These are phyloP conservation scores for Trichonephila inaurata DNA, from an alignment of 1,140 invertebrate species.

Conservation along the genomic window DNA sequence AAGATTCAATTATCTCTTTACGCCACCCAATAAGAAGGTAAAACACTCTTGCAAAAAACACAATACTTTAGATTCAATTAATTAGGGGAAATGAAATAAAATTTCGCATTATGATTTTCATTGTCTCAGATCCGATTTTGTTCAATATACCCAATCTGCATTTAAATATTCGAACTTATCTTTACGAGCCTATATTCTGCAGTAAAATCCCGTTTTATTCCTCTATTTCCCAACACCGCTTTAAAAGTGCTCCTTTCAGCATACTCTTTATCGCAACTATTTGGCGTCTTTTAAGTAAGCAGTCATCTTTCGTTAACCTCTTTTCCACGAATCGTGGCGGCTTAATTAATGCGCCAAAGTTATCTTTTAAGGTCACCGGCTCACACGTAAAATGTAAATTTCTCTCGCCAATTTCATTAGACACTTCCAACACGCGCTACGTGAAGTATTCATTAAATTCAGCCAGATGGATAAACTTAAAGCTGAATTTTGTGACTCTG, in stretches of 20 bases:
- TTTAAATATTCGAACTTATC: not conserved
- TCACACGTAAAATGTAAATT: not conserved
- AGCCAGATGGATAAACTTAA: not conserved
- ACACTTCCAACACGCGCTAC: not conserved
- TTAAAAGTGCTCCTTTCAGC: not conserved
- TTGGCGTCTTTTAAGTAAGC: not conserved
- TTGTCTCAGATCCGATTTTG: too few relatives aligned
- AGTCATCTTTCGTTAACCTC: not conserved
- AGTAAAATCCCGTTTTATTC: not conserved
- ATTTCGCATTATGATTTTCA: too few relatives aligned
- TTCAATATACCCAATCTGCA: too few relatives aligned
- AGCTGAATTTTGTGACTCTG: not conserved
- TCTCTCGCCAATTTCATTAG: not conserved
- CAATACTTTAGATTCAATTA: too few relatives aligned
- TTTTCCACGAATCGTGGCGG: not conserved
- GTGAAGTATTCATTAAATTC: not conserved
- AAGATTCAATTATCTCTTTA: too few relatives aligned
- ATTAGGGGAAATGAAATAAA: too few relatives aligned
- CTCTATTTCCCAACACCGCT: not conserved
- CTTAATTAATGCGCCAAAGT: not conserved
- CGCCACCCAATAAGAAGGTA: too few relatives aligned
- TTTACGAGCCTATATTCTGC: not conserved
- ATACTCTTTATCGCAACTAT: not conserved
- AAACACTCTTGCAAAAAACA: too few relatives aligned
- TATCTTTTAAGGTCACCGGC: not conserved